Evolutionary conservation across 2,797 vertebrate species (phyloP).

Genomic region (Eospalax fontanierii): DNA sequence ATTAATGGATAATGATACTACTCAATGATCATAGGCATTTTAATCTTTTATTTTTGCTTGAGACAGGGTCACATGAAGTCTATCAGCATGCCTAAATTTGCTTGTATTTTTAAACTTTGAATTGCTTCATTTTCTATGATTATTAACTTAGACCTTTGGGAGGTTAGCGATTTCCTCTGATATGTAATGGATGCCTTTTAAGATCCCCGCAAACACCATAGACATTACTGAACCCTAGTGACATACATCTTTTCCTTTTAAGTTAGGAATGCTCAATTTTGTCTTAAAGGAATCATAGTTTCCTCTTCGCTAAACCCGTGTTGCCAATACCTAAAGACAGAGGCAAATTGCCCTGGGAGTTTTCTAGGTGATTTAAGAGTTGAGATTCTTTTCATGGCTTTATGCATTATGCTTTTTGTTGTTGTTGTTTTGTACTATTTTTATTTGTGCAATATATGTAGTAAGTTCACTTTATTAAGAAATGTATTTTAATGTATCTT

Average conservation of each 20-base stretch:
- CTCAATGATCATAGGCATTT: neutral
- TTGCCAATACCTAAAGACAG: neutral
- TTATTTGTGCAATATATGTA: neutral
- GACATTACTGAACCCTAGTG: too few relatives aligned
- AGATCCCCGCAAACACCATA: too few relatives aligned
- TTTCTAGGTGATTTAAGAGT: neutral
- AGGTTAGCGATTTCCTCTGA: too few relatives aligned
- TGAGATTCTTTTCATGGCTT: neutral
- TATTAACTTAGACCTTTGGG: too few relatives aligned
- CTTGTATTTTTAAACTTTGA: too few relatives aligned
- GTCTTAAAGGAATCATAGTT: too few relatives aligned
- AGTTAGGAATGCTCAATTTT: too few relatives aligned
- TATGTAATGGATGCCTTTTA: too few relatives aligned
- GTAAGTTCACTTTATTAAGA: slow-evolving; percentile 11
- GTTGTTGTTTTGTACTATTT: neutral
- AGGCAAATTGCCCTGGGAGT: too few relatives aligned
- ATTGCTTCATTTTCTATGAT: too few relatives aligned
- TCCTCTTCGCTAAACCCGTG: neutral
- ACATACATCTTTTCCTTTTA: too few relatives aligned
- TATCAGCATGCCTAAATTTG: neutral
- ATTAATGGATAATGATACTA: neutral
- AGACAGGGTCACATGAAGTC: too few relatives aligned
- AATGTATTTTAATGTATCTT: neutral
- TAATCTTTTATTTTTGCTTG: neutral
- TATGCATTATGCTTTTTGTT: neutral